phyloP scores from a whole-genome alignment of 1,140 invertebrate species.

The Orussus abietinus region DNA sequence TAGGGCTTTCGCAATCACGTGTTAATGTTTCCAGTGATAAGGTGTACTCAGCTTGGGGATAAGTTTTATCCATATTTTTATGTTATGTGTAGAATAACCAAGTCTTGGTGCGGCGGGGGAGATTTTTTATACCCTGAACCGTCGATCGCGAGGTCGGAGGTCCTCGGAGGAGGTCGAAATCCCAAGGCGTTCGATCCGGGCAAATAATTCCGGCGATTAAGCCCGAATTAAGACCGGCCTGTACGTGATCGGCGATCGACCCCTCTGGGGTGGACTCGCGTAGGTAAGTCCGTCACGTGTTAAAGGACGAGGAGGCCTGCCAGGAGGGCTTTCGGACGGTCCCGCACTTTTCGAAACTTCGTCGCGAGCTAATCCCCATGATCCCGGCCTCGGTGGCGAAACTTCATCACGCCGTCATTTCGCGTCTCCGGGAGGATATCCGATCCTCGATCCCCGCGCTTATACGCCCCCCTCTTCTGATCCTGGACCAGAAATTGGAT shows the following conservation, averaged over 20 bases:
- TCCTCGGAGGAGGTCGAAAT: no score
- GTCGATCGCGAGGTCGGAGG: no score
- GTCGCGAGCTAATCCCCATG: slow-evolving; percentile 43
- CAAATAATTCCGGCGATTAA: no score
- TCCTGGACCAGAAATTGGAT: slow-evolving; percentile 43
- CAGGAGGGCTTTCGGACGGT: slow-evolving; percentile 20
- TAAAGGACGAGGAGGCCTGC: slow-evolving; percentile 20
- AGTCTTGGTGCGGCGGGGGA: no score
- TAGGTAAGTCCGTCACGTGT: slow-evolving; percentile 35
- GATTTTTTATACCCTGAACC: no score
- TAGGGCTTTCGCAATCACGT: no score
- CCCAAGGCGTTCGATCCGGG: no score
- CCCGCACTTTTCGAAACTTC: slow-evolving; percentile 51
- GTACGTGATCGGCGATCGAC: neutral
- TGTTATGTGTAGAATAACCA: no score
- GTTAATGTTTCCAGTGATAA: no score
- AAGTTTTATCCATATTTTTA: no score
- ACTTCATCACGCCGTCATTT: slow-evolving; percentile 52
- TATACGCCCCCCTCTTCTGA: slow-evolving; percentile 19
- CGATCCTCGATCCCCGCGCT: slow-evolving; percentile 33
- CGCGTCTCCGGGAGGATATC: slow-evolving; percentile 38
- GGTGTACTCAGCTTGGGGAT: no score
- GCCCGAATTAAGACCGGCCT: no score
- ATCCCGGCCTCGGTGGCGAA: slow-evolving; percentile 40
- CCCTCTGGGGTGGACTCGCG: slow-evolving; percentile 8